Evolutionary conservation across 1,140 invertebrate species (phyloP).

Genomic region (Tetramorium simillimum): DNA sequence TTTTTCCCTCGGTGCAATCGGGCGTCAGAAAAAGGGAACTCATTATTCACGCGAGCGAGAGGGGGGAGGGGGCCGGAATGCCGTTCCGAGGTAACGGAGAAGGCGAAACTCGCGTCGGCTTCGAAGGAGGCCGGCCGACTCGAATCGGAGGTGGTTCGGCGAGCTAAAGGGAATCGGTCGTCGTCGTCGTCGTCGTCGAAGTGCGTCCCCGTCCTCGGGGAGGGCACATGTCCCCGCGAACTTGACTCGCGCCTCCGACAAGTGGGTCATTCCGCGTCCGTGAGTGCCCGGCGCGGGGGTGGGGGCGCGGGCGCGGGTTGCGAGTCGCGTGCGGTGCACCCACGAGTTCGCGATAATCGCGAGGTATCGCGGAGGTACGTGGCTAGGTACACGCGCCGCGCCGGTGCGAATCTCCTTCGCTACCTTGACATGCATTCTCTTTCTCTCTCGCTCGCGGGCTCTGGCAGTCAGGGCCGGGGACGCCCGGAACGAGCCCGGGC

Average conservation of each 20-base stretch:
- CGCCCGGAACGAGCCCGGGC: constrained; percentile 54
- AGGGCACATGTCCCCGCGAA: neutral
- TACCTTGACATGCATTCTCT: constrained; percentile 82
- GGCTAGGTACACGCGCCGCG: neutral
- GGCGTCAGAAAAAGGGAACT: constrained; percentile 25
- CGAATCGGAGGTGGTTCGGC: neutral
- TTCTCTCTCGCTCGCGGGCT: neutral
- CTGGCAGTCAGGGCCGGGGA: constrained; percentile 75
- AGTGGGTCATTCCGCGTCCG: constrained; percentile 21
- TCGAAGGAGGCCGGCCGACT: constrained; percentile 1
- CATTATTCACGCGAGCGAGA: constrained; percentile 27
- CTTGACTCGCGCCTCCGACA: neutral
- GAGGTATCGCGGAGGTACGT: neutral
- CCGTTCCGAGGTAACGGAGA: constrained; percentile 46
- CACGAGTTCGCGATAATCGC: constrained; percentile 19
- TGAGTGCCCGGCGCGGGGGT: neutral
- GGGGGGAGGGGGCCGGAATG: neutral
- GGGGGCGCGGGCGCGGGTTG: neutral
- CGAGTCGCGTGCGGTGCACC: neutral
- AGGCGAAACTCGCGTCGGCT: constrained; percentile 4
- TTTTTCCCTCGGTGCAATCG: constrained; percentile 27
- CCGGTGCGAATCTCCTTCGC: constrained; percentile 71
- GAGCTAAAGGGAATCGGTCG: neutral
- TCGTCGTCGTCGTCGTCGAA: neutral
- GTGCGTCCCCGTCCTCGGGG: neutral